phyloP scores from a whole-genome alignment of 2,797 vertebrate species.

The Sebastes oblongus region DNA sequence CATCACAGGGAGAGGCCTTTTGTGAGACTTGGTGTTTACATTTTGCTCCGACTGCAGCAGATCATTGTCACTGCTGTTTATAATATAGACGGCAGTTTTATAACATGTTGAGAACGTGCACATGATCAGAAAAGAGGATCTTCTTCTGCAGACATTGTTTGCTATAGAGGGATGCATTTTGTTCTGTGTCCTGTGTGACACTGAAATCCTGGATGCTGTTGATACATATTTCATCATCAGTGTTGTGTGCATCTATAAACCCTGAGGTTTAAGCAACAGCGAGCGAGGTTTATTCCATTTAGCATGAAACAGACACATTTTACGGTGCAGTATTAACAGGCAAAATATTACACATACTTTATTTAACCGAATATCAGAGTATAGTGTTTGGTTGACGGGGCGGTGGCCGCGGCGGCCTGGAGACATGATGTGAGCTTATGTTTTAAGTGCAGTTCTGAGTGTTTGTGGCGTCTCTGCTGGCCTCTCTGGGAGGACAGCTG shows the following conservation, averaged over 20 bases:
- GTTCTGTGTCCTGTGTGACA: background rate
- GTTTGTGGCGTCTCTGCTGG: conserved; percentile 60
- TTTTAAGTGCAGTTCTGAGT: conserved; percentile 40
- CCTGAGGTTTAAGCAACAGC: background rate
- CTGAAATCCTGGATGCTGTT: background rate
- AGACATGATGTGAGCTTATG: conserved; percentile 56
- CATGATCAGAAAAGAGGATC: background rate
- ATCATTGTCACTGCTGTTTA: background rate
- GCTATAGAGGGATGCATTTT: background rate
- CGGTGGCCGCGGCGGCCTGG: conserved; percentile 7
- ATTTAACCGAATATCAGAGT: background rate
- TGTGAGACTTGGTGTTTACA: too few species aligned
- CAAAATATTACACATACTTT: background rate
- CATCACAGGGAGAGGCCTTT: background rate
- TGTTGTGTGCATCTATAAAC: background rate
- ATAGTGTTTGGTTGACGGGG: conserved; percentile 1
- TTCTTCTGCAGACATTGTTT: background rate
- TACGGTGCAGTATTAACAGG: background rate
- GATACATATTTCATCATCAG: background rate
- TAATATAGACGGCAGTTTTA: background rate
- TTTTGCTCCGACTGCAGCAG: background rate
- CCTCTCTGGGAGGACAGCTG: conserved; percentile 50
- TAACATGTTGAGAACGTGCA: background rate
- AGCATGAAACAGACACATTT: background rate
- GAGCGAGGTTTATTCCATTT: background rate